Conservation (phyloP, 2,797 vertebrate genomes). For the Ctenosaura bakeri region DNA sequence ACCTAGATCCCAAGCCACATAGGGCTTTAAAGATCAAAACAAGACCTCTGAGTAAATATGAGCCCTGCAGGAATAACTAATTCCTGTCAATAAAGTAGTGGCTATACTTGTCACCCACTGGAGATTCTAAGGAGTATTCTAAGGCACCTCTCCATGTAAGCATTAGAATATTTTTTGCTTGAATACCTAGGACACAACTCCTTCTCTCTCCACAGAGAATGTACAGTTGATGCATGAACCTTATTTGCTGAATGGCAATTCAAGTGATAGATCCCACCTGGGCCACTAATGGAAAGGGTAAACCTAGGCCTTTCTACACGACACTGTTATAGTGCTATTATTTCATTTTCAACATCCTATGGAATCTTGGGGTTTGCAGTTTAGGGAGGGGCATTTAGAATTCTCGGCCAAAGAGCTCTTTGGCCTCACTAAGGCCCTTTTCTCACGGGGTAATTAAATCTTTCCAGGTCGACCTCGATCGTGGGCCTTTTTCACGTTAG, state of each 20-base stretch:
- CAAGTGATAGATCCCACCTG: neutral
- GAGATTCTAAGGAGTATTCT: neutral
- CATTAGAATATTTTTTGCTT: neutral
- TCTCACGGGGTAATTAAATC: no score
- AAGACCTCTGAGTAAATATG: neutral
- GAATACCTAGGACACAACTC: neutral
- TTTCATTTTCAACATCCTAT: no score
- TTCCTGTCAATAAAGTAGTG: neutral
- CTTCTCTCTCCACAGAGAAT: neutral
- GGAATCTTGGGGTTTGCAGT: no score
- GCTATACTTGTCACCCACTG: neutral
- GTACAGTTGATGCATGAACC: neutral
- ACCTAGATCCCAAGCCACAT: neutral
- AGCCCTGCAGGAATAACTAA: neutral
- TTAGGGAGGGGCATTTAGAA: no score
- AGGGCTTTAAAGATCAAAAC: neutral
- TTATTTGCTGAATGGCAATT: neutral
- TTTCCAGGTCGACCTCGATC: no score
- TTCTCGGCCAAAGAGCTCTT: no score
- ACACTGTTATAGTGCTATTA: no score
- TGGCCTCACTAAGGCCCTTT: no score
- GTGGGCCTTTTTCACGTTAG: no score
- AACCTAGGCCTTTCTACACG: neutral
- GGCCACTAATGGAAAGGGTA: neutral
- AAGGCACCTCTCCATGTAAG: neutral